These are phyloP conservation scores for Anorthoa munda DNA, from an alignment of 2,888 invertebrate genomes.

Conservation along the genomic window DNA sequence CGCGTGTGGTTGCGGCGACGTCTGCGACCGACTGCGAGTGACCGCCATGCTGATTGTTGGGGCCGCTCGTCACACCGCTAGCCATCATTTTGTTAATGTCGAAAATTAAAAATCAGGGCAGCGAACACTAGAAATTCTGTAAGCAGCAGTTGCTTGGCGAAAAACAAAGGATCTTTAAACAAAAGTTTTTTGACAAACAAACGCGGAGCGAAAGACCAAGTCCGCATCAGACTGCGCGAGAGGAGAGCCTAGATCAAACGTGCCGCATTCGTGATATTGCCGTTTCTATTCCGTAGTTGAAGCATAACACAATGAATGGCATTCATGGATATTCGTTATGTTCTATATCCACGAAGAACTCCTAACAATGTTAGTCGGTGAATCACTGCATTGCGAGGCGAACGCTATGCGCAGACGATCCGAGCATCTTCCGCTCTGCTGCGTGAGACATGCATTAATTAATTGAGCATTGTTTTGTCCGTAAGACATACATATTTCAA, in stretches of 20 bases:
- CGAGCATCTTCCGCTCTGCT: conserved; percentile 9
- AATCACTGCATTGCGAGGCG: conserved; percentile 29
- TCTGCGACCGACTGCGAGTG: conserved; percentile 79
- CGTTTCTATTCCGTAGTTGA: conserved; percentile 6
- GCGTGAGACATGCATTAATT: conserved; percentile 29
- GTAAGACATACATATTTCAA: conserved; percentile 19
- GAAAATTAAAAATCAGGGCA: conserved; percentile 62
- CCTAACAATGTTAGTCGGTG: conserved; percentile 9
- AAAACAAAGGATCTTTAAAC: conserved; percentile 2
- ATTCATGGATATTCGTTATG: conserved; percentile 26
- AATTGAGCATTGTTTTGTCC: conserved; percentile 46
- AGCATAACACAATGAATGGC: conserved; percentile 6
- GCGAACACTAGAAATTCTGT: conserved; percentile 30
- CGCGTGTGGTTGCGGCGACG: conserved; percentile 77
- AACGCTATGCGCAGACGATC: conserved; percentile 3
- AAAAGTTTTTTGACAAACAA: not conserved
- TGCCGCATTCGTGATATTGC: conserved; percentile 22
- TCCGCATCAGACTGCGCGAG: not conserved
- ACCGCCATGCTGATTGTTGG: conserved; percentile 69
- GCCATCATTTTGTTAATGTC: conserved; percentile 81
- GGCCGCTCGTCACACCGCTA: conserved; percentile 71
- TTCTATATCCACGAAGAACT: conserved; percentile 20
- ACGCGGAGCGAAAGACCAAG: not conserved
- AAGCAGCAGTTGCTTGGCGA: conserved; percentile 2
- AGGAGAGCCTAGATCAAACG: conserved; percentile 14